These are phyloP conservation scores for Xestia xanthographa DNA, from an alignment of 2,888 invertebrate genomes.

Conservation along the genomic window DNA sequence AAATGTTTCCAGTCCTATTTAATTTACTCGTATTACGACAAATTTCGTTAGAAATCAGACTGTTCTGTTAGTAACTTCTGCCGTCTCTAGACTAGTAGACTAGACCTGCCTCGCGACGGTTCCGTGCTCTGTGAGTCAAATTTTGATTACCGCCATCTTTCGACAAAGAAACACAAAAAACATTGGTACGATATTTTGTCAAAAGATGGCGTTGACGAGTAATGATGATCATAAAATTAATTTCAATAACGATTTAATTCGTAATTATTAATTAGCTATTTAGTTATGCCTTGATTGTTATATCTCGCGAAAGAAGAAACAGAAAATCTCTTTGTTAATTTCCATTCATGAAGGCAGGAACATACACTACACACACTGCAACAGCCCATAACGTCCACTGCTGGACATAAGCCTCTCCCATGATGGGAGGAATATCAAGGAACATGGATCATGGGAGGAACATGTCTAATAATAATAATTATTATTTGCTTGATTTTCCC, in stretches of 20 bases:
- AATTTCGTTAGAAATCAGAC: too few species aligned
- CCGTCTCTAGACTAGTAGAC: background rate
- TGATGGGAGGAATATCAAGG: too few species aligned
- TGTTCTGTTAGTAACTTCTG: background rate
- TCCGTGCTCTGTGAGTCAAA: background rate
- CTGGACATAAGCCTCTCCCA: too few species aligned
- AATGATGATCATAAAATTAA: background rate
- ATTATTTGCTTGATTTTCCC: too few species aligned
- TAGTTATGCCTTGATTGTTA: too few species aligned
- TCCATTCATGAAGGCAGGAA: background rate
- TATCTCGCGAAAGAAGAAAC: background rate
- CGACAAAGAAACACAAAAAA: background rate
- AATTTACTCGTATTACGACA: background rate
- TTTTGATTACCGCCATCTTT: slow-evolving; percentile 13
- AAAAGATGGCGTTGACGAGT: slow-evolving; percentile 12
- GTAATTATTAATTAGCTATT: background rate
- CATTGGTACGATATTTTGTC: background rate
- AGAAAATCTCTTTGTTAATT: background rate
- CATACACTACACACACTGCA: too few species aligned
- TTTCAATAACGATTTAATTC: background rate
- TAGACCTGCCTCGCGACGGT: background rate
- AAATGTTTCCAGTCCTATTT: background rate
- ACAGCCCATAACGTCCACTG: too few species aligned
- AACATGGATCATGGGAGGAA: too few species aligned
- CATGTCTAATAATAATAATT: too few species aligned